phyloP scores from a whole-genome alignment of 2,888 invertebrate genomes.

The Muschampia plurimacula region DNA sequence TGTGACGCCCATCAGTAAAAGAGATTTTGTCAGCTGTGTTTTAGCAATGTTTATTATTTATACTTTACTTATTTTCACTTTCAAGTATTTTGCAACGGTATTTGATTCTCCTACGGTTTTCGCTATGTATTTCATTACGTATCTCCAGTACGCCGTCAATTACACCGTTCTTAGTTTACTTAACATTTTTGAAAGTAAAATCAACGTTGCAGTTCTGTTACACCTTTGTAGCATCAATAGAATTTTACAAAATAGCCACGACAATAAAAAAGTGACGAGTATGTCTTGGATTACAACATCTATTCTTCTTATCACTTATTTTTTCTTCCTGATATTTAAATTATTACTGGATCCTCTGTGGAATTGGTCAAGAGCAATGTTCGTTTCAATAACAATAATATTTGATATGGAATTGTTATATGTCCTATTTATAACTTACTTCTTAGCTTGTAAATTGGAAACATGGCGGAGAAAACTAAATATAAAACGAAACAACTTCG shows the following conservation, averaged over 20 bases:
- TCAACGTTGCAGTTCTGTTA: slow-evolving; percentile 37
- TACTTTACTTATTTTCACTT: slow-evolving; percentile 35
- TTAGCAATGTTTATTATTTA: slow-evolving; percentile 35
- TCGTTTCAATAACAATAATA: slow-evolving; percentile 41
- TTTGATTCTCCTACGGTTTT: slow-evolving; percentile 23
- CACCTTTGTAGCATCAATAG: slow-evolving; percentile 38
- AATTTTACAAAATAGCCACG: slow-evolving; percentile 15
- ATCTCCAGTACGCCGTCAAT: slow-evolving; percentile 39
- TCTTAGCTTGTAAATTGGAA: slow-evolving; percentile 44
- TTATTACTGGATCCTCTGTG: slow-evolving; percentile 41
- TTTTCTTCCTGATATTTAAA: slow-evolving; percentile 31
- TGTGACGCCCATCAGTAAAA: slow-evolving; percentile 26
- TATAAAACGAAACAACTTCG: background rate
- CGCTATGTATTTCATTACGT: slow-evolving; percentile 34
- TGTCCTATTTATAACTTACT: slow-evolving; percentile 39
- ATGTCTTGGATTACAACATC: slow-evolving; percentile 15
- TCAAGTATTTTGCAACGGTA: slow-evolving; percentile 31
- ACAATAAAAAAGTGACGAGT: slow-evolving; percentile 30
- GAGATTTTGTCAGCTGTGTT: slow-evolving; percentile 23
- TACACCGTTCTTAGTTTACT: slow-evolving; percentile 36
- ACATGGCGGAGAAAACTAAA: slow-evolving; percentile 41
- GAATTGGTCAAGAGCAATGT: slow-evolving; percentile 40
- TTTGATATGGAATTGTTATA: slow-evolving; percentile 49
- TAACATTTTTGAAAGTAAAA: slow-evolving; percentile 34
- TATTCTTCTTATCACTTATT: slow-evolving; percentile 26